Evolutionary conservation across 2,888 invertebrate species (phyloP), one percentile per base, ranked within the genome.

Genomic region (Nomada ferruginata): DNA sequence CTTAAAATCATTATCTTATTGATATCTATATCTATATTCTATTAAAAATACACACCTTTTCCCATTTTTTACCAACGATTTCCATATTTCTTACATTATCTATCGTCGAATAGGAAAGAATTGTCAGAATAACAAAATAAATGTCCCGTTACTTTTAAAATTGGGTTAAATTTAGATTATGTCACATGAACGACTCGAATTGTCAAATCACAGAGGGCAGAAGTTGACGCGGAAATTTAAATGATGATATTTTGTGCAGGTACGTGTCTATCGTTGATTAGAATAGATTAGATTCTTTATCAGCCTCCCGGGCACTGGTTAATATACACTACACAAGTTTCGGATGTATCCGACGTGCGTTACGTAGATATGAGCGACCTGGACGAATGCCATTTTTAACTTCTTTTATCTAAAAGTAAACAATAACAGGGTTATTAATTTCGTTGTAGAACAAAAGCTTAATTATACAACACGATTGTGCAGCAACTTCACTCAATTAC

Each of bases 211-310:
- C 47, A 70, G 65, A 72, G 50, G 63, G 55, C 61, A 59, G 26
- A 59, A 23, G 26, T n/a, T 18, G 15, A 74, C 50, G 65, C 53
- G 71, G 20, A 76, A 66, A 78, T 78, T 85, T 73, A 18, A 85
- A 79, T 63, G 2, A 5, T 20, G 4, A n/a, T 76, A 50, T 79
- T 79, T 85, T 44, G n/a, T 63, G 13, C 64, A 15, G 11, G n/a
- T 52, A 64, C 26, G 7, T 2, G 44, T 13, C 52, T 52, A n/a
- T 42, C 11, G 47, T 76, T 70, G 59, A 70, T 83, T 78, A 78
- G 36, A 59, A 75, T 55, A 85, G 85, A 85, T 85, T 83, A 85
- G 66, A 60, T 66, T 63, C 55, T 72, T 77, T 85, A 85, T 85
- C 85, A 80, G 42, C 0, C 5, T 11, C n/a, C 9, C 10, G 20